Evolutionary conservation across 2,797 vertebrate species (phyloP).

Genomic region (Gobio occitaniae): DNA sequence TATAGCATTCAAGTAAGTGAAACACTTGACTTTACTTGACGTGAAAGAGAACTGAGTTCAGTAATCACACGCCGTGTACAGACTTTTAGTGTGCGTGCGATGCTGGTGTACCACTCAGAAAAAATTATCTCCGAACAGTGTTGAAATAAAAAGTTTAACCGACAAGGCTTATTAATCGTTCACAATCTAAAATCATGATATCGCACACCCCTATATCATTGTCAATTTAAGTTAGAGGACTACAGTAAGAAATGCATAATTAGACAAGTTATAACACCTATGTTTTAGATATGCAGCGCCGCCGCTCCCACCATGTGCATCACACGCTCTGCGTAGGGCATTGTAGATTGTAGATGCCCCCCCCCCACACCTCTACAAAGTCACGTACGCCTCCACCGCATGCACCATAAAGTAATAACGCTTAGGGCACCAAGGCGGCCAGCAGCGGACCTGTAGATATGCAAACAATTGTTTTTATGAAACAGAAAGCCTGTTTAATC

Average conservation of each 20-base stretch:
- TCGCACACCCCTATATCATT: not conserved
- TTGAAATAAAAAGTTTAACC: not conserved
- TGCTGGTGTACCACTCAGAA: not conserved
- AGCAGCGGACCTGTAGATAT: not conserved
- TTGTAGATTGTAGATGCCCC: no score
- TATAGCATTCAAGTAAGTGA: not conserved
- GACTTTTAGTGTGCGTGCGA: no score
- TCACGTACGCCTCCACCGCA: no score
- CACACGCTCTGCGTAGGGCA: no score
- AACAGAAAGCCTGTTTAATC: not conserved
- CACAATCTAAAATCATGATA: not conserved
- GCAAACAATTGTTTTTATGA: constrained; percentile 5
- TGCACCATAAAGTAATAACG: no score
- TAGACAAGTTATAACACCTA: not conserved
- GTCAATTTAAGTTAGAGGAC: not conserved
- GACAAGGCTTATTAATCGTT: not conserved
- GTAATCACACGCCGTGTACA: not conserved
- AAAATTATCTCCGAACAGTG: not conserved
- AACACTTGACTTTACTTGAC: not conserved
- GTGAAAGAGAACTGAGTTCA: not conserved
- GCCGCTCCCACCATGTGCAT: no score
- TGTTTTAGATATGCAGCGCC: not conserved
- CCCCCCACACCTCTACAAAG: no score
- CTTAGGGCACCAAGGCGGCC: no score
- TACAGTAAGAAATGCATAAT: not conserved